Base-by-base conservation (phyloP, 2,797 vertebrate species). In the Toxotes lorentzi region DNA sequence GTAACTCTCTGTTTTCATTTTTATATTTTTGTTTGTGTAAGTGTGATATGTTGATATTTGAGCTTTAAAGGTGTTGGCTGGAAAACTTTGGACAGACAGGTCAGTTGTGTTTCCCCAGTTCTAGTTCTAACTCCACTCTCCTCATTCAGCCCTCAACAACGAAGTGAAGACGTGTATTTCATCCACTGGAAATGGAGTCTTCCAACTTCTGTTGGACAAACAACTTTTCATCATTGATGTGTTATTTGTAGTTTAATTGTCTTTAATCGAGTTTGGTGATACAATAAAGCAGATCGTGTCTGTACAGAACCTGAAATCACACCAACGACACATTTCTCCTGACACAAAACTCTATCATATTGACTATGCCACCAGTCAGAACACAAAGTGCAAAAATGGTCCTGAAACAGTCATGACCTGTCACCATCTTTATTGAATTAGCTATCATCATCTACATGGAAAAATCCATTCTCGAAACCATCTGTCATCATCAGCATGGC, bases 401-500 rank as follows among this genome's bases (percentile, higher is more conserved):
- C 27, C 27, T 30, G 27, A 30, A 30, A 30, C 2, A 61, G 11
- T 73, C 45, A 32, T 58, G 60, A 54, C 38, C 57, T 64, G 41
- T 63, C 58, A 57, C 5, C 48, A 23, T 19, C 69, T 4, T n/a
- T n/a, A 45, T 45, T 35, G 30, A 54, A 16, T 45, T 19, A 27
- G 9, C 23, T 17, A 45, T 63, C 35, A 38, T 64, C 74, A 30
- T 76, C 68, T n/a, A 2, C 23, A 40, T 35, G 13, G 40, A 65
- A 60, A 48, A n/a, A 61, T 47, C 57, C 9, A 30, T 66, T n/a
- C 17, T 76, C 50, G 34, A 51, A 69, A 27, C 4, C 34, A n/a
- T 70, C 76, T 35, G 50, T 75, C 67, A 70, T 60, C 53, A 48
- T 70, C 14, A 23, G 3, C 24, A 61, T 3, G n/a, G 54, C 40